Evolutionary conservation across 2,797 vertebrate genomes (phyloP), one percentile per base, ranked within the genome.

Genomic region (Crenuchus spilurus): DNA sequence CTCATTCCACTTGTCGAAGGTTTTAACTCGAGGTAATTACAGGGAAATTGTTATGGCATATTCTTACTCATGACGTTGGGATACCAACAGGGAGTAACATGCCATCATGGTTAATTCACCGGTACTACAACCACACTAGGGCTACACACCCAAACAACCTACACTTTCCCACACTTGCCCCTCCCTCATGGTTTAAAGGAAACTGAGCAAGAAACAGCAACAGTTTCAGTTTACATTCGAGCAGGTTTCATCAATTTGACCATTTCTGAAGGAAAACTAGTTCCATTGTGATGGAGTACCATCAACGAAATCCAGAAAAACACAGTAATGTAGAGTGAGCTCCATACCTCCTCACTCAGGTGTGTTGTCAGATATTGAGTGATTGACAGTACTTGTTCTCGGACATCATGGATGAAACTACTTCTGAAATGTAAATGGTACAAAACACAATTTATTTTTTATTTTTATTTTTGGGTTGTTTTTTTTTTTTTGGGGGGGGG

Each of bases 91-190:
- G 44, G 39, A 62, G 46, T 65, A 31, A 37, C 52, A 58, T 35
- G 55, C 54, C 24, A 31, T 58, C 57, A 51, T 35, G 51, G 60
- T 65, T 69, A 54, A 10, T 33, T 30, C 31, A 55, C 11, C 52
- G 20, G 20, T 24, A 42, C 10, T 28, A 26, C 13, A 68, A 58
- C 51, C 44, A 65, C 64, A 46, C 24, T 7, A 62, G 42, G 5
- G 20, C 61, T 67, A 60, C 41, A 78, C 41, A 16, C 63, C 31
- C 63, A 74, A 48, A 57, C 61, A 44, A 46, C 1, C 14, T 52
- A 26, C 26, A 4, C 20, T 57, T 31, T 64, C 26, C 24, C 31
- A 58, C 31, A 64, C 20, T 13, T 54, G 75, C 57, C 65, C 63
- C 46, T 60, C 18, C 20, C 58, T 35, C 35, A 44, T 20, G 26